These are phyloP conservation scores for Delichon dasypus DNA, from an alignment of 2,797 vertebrate species.

Conservation along the genomic window DNA sequence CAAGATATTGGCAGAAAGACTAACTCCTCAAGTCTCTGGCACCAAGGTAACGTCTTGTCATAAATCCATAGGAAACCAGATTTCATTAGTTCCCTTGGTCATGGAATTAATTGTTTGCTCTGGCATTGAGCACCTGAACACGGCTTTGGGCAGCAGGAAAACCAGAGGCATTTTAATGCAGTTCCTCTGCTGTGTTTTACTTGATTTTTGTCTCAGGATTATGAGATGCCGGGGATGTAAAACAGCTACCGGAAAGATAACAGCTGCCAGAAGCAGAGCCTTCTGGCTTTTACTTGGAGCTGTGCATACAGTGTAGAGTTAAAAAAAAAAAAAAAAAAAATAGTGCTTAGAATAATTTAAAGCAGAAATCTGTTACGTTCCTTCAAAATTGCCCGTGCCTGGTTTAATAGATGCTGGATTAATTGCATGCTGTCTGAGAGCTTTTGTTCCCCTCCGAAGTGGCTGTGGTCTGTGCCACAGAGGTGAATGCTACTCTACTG, in stretches of 20 bases:
- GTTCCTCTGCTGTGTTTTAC: conserved; percentile 4
- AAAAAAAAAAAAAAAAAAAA: conserved; percentile 55
- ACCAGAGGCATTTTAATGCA: conserved; percentile 20
- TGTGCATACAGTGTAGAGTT: neutral
- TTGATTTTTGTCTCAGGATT: conserved; percentile 43
- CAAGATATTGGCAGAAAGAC: conserved; percentile 24
- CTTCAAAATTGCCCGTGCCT: conserved; percentile 65
- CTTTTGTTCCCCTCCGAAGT: conserved; percentile 62
- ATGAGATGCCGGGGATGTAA: conserved; percentile 41
- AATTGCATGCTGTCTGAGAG: conserved; percentile 65
- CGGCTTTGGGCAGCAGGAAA: conserved; percentile 20
- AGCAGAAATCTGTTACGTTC: conserved; percentile 58
- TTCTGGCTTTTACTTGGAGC: conserved; percentile 51
- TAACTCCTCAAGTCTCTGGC: conserved; percentile 28
- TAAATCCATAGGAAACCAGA: conserved; percentile 52
- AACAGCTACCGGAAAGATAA: conserved; percentile 29
- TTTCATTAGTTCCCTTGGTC: conserved; percentile 44
- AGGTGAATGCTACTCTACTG: conserved; percentile 63
- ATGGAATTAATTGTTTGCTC: conserved; percentile 49
- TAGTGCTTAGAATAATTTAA: conserved; percentile 58
- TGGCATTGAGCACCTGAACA: neutral
- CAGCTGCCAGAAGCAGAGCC: conserved; percentile 45
- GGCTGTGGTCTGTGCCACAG: conserved; percentile 62
- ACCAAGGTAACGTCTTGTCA: neutral
- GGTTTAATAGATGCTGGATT: conserved; percentile 68